Conservation (phyloP, 2,888 invertebrate genomes). For the Dolomedes plantarius region DNA sequence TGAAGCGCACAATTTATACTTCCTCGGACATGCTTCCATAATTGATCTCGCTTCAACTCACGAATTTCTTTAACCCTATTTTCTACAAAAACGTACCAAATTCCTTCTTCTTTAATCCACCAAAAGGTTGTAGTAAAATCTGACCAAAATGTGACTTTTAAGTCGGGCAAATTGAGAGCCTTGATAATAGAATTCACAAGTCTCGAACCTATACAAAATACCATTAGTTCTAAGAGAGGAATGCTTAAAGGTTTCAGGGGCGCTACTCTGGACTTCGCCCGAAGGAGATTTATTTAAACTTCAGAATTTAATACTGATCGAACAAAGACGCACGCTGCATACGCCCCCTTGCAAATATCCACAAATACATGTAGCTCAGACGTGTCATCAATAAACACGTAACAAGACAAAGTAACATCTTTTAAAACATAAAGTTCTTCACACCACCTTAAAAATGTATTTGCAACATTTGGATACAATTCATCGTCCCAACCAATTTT, state of each 20-base stretch:
- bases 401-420: neutral
- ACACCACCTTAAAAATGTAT: no score
- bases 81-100: neutral
- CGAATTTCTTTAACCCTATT: neutral
- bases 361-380: neutral
- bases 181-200: neutral
- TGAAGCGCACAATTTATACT: neutral
- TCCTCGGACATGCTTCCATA: neutral
- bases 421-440: no score
- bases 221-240: neutral
- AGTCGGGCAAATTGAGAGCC: neutral
- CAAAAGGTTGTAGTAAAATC: slow-evolving; percentile 15
- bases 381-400: no score
- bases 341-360: neutral
- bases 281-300: neutral
- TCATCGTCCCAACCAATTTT: no score
- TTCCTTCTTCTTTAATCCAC: neutral
- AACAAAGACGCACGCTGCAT: slow-evolving; percentile 5
- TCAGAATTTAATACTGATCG: neutral
- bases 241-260: neutral
- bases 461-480: no score
- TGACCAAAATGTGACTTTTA: neutral
- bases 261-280: neutral
- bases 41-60: neutral
- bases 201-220: slow-evolving; percentile 1